These are phyloP conservation scores for Mus spretus DNA, from an alignment of 2,797 vertebrate species.

Conservation along the genomic window DNA sequence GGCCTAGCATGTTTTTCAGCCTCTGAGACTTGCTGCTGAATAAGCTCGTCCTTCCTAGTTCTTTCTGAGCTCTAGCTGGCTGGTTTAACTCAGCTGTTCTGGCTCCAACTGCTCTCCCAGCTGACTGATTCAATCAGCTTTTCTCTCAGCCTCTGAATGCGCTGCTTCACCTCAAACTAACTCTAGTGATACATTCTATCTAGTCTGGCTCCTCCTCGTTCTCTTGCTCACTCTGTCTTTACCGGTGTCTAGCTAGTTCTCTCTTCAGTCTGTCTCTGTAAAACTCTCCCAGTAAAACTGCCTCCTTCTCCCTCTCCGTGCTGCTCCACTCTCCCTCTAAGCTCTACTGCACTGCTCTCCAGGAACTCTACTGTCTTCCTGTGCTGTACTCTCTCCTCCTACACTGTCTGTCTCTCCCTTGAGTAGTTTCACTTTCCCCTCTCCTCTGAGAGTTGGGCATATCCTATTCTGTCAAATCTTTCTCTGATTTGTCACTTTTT, in stretches of 20 bases:
- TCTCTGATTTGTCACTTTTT: not conserved
- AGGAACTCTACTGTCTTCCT: not conserved
- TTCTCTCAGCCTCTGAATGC: not conserved
- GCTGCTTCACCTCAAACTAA: not conserved
- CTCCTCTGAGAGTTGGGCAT: not conserved
- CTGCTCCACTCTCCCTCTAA: not conserved
- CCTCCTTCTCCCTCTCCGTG: not conserved
- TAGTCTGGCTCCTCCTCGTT: not conserved
- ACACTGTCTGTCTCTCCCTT: not conserved
- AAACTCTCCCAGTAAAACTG: not conserved
- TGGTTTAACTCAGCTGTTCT: not conserved
- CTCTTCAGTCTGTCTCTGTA: not conserved
- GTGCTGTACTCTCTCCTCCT: not conserved
- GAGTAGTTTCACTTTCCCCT: not conserved
- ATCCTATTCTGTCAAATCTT: not conserved
- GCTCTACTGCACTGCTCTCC: not conserved
- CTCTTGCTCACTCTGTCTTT: not conserved
- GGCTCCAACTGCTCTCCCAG: not conserved
- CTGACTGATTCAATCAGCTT: not conserved
- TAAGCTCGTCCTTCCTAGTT: not conserved
- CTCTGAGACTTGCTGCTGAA: not conserved
- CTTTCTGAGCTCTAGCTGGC: not conserved
- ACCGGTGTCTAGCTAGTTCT: not conserved
- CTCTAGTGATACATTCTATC: not conserved
- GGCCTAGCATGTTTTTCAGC: not conserved